phyloP scores from a whole-genome alignment of 2,113 vertebrate genomes.

The Cnemophilus loriae region DNA sequence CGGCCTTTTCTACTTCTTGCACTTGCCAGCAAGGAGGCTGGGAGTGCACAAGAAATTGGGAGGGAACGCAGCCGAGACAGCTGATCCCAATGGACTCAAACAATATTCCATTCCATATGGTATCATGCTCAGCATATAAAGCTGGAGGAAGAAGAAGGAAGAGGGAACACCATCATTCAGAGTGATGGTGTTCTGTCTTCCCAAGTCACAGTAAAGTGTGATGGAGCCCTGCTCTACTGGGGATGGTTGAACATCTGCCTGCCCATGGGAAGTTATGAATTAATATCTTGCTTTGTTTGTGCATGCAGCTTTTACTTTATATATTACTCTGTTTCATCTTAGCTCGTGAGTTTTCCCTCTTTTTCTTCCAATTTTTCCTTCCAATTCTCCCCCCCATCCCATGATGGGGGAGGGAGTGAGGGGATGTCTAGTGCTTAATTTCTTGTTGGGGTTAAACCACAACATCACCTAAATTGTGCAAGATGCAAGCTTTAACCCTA shows the following conservation, averaged over 20 bases:
- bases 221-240: background rate
- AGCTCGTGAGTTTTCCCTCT: background rate
- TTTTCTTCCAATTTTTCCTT: too few species aligned
- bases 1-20: background rate
- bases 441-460: background rate
- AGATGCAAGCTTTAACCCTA: background rate
- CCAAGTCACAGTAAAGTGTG: background rate
- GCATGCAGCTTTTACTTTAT: background rate
- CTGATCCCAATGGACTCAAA: background rate
- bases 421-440: background rate
- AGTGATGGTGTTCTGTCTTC: background rate
- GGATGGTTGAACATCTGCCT: background rate
- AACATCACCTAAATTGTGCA: background rate
- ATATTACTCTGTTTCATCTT: background rate
- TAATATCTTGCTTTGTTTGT: background rate
- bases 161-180: background rate
- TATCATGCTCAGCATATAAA: background rate
- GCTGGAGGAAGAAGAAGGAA: background rate
- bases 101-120: background rate
- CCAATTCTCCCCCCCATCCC: background rate
- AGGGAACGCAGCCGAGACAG: background rate
- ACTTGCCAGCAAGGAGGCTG: background rate
- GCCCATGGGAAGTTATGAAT: background rate
- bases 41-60: background rate
- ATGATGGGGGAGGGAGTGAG: background rate